These are phyloP conservation scores for Psammodynastes pulverulentus DNA, from an alignment of 2,113 vertebrate genomes.

Conservation along the genomic window DNA sequence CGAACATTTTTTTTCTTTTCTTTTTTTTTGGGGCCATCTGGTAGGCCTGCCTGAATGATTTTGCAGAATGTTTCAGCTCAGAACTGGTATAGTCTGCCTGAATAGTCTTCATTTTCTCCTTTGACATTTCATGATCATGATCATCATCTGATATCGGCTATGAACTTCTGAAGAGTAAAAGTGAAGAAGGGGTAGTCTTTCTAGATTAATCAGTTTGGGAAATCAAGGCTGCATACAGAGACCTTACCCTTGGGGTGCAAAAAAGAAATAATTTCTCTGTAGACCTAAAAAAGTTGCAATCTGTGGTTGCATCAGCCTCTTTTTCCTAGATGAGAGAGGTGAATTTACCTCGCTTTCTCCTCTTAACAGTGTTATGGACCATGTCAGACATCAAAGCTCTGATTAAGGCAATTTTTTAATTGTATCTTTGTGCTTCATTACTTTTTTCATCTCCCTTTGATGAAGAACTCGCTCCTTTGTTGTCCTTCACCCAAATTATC, in stretches of 20 bases:
- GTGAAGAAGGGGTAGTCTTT: neutral
- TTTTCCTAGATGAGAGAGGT: slow-evolving; percentile 35
- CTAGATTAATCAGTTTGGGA: no score
- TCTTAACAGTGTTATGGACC: slow-evolving; percentile 69
- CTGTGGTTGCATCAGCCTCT: slow-evolving; percentile 53
- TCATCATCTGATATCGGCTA: neutral
- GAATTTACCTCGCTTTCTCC: neutral
- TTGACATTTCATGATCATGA: neutral
- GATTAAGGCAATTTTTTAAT: slow-evolving; percentile 79
- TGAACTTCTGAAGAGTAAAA: neutral
- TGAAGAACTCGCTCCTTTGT: slow-evolving; percentile 72
- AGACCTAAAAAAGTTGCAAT: neutral
- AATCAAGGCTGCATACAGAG: neutral
- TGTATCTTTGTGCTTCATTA: slow-evolving; percentile 73
- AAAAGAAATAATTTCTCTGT: neutral
- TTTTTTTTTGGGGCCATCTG: neutral
- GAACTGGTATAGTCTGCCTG: neutral
- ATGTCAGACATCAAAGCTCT: slow-evolving; percentile 81
- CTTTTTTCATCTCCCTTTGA: slow-evolving; percentile 75
- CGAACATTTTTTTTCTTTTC: neutral
- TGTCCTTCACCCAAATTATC: neutral
- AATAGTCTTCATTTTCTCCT: neutral
- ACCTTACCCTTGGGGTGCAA: neutral
- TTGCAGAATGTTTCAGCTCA: neutral
- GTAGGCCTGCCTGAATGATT: neutral